phyloP scores from a whole-genome alignment of 2,113 vertebrate genomes.

The Cochlearius cochlearius region DNA sequence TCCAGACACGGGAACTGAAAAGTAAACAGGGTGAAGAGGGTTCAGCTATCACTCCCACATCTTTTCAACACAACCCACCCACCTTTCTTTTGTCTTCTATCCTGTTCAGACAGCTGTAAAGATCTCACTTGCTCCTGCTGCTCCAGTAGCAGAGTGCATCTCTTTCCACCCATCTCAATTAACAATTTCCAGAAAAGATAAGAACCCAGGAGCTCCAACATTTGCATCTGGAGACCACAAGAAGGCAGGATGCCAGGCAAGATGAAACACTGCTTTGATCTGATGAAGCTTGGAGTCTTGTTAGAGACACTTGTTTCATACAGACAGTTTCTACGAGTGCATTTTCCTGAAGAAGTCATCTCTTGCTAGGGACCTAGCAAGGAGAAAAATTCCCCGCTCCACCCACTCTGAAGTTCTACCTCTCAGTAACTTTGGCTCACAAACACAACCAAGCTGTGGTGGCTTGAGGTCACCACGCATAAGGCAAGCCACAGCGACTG shows the following conservation, averaged over 20 bases:
- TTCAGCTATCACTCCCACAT: neutral
- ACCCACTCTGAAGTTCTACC: neutral
- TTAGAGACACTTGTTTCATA: neutral
- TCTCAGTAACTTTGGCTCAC: neutral
- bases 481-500: neutral
- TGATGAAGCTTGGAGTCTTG: neutral
- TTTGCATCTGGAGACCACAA: neutral
- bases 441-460: neutral
- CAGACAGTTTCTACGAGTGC: neutral
- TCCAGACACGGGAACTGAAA: neutral
- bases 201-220: neutral
- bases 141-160: neutral
- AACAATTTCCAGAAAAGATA: neutral
- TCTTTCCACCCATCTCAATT: neutral
- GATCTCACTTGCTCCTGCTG: neutral
- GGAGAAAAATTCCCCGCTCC: neutral
- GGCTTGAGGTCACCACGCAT: neutral
- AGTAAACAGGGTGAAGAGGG: neutral
- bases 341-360: neutral
- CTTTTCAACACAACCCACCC: neutral
- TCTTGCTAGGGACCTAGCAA: neutral
- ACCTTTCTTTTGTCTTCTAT: neutral
- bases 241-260: neutral
- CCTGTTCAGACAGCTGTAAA: neutral
- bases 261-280: neutral